Percentiles rank a stretch among this genome's conserved stretches.
Conservation (phyloP, 2,888 invertebrate species). For the Clanis bilineata region DNA sequence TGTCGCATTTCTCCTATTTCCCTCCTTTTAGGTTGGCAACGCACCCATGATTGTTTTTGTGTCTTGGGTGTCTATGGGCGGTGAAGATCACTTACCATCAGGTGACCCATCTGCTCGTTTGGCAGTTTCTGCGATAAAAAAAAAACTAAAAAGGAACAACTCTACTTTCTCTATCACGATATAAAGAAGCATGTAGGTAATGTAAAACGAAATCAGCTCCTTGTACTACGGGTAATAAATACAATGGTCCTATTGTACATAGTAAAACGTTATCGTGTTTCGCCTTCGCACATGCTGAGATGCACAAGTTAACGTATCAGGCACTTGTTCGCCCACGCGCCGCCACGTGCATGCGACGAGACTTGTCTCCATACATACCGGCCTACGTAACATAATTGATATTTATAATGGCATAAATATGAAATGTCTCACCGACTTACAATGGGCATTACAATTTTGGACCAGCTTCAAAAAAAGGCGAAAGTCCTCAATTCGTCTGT, state of each 20-base stretch:
- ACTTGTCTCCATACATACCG: neutral
- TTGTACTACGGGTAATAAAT: slow-evolving; percentile 8
- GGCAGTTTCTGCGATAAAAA: too few species aligned
- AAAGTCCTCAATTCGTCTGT: too few species aligned
- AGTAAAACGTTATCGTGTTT: slow-evolving; percentile 29
- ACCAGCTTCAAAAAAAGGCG: too few species aligned
- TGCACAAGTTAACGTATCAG: slow-evolving; percentile 34
- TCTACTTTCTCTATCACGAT: too few species aligned
- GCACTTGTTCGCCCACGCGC: slow-evolving; percentile 68
- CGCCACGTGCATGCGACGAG: slow-evolving; percentile 40
- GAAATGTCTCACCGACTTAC: neutral
- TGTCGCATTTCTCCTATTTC: too few species aligned
- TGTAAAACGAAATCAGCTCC: neutral
- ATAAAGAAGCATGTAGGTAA: too few species aligned
- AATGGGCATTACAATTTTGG: neutral
- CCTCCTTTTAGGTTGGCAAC: too few species aligned
- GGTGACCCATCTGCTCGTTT: too few species aligned
- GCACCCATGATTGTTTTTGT: too few species aligned
- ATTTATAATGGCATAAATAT: slow-evolving; percentile 21
- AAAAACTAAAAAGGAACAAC: neutral
- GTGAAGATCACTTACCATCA: too few species aligned
- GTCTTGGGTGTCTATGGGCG: too few species aligned
- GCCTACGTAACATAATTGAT: slow-evolving; percentile 28
- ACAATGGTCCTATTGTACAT: slow-evolving; percentile 22
- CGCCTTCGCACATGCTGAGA: slow-evolving; percentile 26